Evolutionary conservation across 1,140 invertebrate species (phyloP).

Genomic region (Coboldia fuscipes): DNA sequence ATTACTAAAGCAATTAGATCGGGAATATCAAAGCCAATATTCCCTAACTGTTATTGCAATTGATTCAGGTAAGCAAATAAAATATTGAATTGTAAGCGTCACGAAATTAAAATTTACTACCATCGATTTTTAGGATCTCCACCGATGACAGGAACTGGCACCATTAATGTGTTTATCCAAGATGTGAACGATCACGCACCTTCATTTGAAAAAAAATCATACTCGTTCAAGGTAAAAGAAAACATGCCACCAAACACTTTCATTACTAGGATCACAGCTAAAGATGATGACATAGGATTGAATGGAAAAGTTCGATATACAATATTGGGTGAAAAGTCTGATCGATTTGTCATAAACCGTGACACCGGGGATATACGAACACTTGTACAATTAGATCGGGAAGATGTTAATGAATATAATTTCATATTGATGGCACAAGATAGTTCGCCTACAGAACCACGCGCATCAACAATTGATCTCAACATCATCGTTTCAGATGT

Average conservation of each 20-base stretch:
- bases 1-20: slow-evolving; percentile 55
- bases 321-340: slow-evolving; percentile 54
- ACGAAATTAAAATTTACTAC: slow-evolving; percentile 1
- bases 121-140: slow-evolving; percentile 46
- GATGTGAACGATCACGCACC: slow-evolving; percentile 84
- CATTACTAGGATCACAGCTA: slow-evolving; percentile 47
- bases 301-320: slow-evolving; percentile 71
- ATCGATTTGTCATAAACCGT: slow-evolving; percentile 50
- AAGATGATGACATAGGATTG: slow-evolving; percentile 58
- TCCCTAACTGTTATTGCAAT: slow-evolving; percentile 69
- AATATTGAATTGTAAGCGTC: not conserved
- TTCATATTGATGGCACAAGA: slow-evolving; percentile 71
- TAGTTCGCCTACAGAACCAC: slow-evolving; percentile 58
- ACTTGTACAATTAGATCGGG: slow-evolving; percentile 48
- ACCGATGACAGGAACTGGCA: slow-evolving; percentile 68
- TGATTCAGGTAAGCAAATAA: slow-evolving; percentile 59
- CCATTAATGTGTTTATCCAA: slow-evolving; percentile 67
- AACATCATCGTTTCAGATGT: slow-evolving; percentile 59
- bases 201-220: slow-evolving; percentile 55
- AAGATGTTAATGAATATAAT: slow-evolving; percentile 50
- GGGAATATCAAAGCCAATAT: slow-evolving; percentile 63
- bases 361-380: slow-evolving; percentile 56
- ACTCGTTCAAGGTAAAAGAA: slow-evolving; percentile 52
- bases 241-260: slow-evolving; percentile 48
- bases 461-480: slow-evolving; percentile 56